Conservation (phyloP, 2,888 invertebrate species). For the Andrena dorsata region DNA sequence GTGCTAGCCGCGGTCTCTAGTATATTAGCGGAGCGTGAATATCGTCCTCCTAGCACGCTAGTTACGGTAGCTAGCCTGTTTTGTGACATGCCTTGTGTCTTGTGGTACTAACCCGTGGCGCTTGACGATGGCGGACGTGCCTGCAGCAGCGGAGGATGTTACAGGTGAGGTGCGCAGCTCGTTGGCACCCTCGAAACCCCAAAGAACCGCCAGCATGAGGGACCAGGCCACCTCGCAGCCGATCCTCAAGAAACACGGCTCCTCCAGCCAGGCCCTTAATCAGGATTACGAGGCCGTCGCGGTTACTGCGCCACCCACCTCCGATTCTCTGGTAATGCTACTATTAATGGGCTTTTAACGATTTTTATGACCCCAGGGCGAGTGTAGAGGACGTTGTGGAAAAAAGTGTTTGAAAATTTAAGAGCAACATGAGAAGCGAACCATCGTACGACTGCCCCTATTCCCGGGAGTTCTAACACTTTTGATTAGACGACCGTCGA, state of each 20-base stretch:
- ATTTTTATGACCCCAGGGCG: conserved; percentile 10
- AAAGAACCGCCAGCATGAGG: conserved; percentile 94
- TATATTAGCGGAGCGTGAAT: conserved; percentile 29
- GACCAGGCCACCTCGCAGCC: conserved; percentile 86
- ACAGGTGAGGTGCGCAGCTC: conserved; percentile 93
- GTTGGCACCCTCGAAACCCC: conserved; percentile 93
- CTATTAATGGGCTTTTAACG: conserved; percentile 28
- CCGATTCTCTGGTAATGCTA: conserved; percentile 79
- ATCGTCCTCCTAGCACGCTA: conserved; percentile 56
- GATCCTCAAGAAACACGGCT: conserved; percentile 72
- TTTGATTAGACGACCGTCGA: too few relatives aligned
- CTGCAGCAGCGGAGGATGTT: conserved; percentile 85
- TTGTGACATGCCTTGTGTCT: conserved; percentile 83
- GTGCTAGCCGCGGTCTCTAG: conserved; percentile 32
- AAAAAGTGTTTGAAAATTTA: conserved; percentile 23
- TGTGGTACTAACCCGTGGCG: conserved; percentile 84
- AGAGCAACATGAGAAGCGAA: not conserved
- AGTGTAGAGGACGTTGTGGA: not conserved
- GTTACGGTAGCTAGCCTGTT: conserved; percentile 78
- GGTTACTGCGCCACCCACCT: conserved; percentile 70
- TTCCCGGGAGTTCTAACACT: too few relatives aligned
- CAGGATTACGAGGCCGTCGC: conserved; percentile 78
- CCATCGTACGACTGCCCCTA: not conserved
- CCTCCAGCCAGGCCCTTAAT: conserved; percentile 46
- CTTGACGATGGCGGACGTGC: conserved; percentile 83